Conservation (phyloP, 2,888 invertebrate species). For the Orthonychiurus folsomi region DNA sequence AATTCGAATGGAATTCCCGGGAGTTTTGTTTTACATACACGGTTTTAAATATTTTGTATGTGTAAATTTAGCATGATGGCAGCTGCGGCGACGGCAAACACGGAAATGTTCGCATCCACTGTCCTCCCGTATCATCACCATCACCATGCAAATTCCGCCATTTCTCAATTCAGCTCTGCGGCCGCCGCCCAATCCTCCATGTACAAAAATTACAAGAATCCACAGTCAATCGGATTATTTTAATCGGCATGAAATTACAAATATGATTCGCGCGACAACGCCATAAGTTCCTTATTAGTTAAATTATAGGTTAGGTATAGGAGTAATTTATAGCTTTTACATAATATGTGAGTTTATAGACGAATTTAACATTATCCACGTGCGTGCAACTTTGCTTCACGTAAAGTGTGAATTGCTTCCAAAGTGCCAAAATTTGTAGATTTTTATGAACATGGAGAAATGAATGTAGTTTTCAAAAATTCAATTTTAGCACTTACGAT, state of each 20-base stretch:
- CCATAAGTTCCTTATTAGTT: neutral
- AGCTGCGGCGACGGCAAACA: slow-evolving; percentile 33
- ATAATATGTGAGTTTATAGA: neutral
- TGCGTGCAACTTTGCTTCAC: too few relatives aligned
- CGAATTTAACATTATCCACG: neutral
- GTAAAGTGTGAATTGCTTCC: neutral
- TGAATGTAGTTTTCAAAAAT: too few relatives aligned
- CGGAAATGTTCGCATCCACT: slow-evolving; percentile 34
- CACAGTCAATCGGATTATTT: slow-evolving; percentile 33
- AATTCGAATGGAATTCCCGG: too few relatives aligned
- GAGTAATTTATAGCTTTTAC: neutral
- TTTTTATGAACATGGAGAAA: too few relatives aligned
- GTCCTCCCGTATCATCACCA: slow-evolving; percentile 34
- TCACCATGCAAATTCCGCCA: slow-evolving; percentile 26
- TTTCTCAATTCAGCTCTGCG: slow-evolving; percentile 28
- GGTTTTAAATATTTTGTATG: too few relatives aligned
- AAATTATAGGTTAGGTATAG: too few relatives aligned
- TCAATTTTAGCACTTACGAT: too few relatives aligned
- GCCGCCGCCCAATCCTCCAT: slow-evolving; percentile 24
- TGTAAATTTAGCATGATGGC: slow-evolving; percentile 36
- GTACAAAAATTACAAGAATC: slow-evolving; percentile 37
- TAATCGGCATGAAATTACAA: too few relatives aligned
- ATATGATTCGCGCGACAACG: too few relatives aligned
- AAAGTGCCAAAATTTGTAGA: neutral
- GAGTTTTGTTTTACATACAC: too few relatives aligned